Evolutionary conservation across 2,113 vertebrate genomes (phyloP).

Genomic region (Helogale parvula): DNA sequence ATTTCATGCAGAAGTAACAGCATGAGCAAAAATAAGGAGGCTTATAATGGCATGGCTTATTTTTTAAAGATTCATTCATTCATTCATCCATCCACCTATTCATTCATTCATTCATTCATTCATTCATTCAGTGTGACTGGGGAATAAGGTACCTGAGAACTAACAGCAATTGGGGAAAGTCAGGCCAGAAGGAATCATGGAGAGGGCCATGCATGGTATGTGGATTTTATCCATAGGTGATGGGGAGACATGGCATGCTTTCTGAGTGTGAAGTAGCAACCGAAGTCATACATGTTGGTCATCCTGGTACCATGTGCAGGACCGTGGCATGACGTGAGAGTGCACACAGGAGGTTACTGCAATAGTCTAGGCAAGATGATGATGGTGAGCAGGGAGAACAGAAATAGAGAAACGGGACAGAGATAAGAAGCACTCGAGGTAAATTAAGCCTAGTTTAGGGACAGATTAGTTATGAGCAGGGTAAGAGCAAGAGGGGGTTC

Average conservation of each 20-base stretch:
- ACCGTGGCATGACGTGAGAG: background rate
- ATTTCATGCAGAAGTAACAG: background rate
- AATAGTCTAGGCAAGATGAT: background rate
- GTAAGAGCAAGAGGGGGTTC: no score
- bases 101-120: background rate
- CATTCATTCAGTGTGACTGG: background rate
- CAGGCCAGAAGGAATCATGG: background rate
- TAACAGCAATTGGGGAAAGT: background rate
- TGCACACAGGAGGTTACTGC: no score
- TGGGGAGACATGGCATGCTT: background rate
- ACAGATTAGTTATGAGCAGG: background rate
- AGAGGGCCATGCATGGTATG: background rate
- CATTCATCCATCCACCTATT: background rate
- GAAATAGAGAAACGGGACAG: background rate
- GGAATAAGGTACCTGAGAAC: background rate
- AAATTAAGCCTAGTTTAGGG: background rate
- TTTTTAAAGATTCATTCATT: background rate
- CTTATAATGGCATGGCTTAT: background rate
- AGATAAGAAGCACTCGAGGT: background rate
- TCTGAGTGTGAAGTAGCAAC: background rate
- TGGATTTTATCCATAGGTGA: background rate
- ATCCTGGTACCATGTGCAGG: fast-evolving
- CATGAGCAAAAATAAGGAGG: background rate
- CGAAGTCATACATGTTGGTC: background rate
- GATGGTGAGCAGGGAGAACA: background rate